Percentiles rank a stretch among this genome's conserved stretches.
These are phyloP conservation scores for Turritopsis rubra DNA, from an alignment of 30 jellyfish, hydroid and myxozoan genomes.

Conservation along the genomic window DNA sequence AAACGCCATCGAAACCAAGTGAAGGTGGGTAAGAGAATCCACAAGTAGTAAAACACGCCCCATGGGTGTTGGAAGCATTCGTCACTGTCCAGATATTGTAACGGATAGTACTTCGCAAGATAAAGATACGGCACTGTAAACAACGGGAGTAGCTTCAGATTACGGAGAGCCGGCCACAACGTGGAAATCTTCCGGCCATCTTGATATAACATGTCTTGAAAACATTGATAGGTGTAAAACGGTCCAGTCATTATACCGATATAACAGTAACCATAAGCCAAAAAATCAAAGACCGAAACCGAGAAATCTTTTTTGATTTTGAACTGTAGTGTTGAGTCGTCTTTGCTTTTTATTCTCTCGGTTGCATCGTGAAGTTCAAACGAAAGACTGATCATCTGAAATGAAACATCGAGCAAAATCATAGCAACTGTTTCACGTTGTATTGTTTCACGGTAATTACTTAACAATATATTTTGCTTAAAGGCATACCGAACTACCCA, in stretches of 20 bases:
- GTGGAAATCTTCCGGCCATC: slow-evolving; percentile 79
- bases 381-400: slow-evolving; percentile 74
- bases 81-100: slow-evolving; percentile 43
- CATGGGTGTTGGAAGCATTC: slow-evolving; percentile 49
- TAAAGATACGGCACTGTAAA: slow-evolving; percentile 54
- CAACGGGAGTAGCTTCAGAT: slow-evolving; percentile 40
- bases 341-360: slow-evolving; percentile 17
- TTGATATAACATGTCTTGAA: slow-evolving; percentile 66
- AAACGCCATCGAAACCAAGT: slow-evolving; percentile 81
- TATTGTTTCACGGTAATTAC: too few relatives aligned
- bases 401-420: slow-evolving; percentile 8
- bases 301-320: slow-evolving; percentile 5
- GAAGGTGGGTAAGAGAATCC: slow-evolving; percentile 61
- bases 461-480: too few relatives aligned
- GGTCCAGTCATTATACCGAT: slow-evolving; percentile 76
- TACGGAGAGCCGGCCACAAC: slow-evolving; percentile 70
- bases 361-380: slow-evolving; percentile 54
- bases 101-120: slow-evolving; percentile 58
- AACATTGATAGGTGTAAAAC: slow-evolving; percentile 65
- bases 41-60: slow-evolving; percentile 55
- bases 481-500: too few relatives aligned
- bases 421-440: too few relatives aligned
- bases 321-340: neutral
- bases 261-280: slow-evolving; percentile 22
- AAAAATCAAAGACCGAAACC: slow-evolving; percentile 6